Conservation (phyloP, 2,888 invertebrate species). For the Melieria picta region DNA sequence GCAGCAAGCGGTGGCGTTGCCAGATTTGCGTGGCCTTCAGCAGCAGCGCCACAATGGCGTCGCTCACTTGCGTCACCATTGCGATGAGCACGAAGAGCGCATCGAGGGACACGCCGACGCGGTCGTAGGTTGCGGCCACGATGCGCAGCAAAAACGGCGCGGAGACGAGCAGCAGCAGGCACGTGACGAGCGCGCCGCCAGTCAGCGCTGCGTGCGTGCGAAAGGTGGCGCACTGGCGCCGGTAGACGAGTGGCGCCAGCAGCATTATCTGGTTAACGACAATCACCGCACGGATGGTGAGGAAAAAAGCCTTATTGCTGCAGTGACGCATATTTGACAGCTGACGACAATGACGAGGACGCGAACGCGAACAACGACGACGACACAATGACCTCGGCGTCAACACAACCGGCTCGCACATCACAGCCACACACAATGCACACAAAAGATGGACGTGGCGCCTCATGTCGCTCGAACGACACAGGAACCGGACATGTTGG, state of each 20-base stretch:
- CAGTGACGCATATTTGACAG: constrained; percentile 36
- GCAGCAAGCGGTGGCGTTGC: constrained; percentile 29
- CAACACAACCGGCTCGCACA: neutral
- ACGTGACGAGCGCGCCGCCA: constrained; percentile 1
- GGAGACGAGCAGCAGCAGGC: constrained; percentile 3
- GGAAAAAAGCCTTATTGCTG: constrained; percentile 45
- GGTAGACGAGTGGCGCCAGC: constrained; percentile 48
- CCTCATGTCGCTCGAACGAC: no score
- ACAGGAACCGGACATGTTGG: no score
- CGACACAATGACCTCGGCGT: constrained; percentile 2
- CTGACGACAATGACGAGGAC: no score
- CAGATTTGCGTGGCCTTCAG: constrained; percentile 38
- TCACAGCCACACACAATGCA: neutral
- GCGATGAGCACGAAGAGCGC: constrained; percentile 34
- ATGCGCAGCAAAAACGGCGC: constrained; percentile 19
- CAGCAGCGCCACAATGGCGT: constrained; percentile 34
- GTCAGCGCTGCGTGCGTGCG: constrained; percentile 17
- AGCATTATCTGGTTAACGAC: constrained; percentile 49
- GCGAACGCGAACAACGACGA: neutral
- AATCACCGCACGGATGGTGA: constrained; percentile 46
- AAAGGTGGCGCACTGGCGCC: constrained; percentile 8
- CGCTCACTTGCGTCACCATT: constrained; percentile 32
- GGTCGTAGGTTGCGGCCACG: constrained; percentile 14
- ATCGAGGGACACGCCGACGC: constrained; percentile 28
- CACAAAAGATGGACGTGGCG: neutral